Percentiles rank a stretch among this genome's conserved stretches.
Conservation (phyloP, 1,140 invertebrate species). For the Zaprionus inermis region DNA sequence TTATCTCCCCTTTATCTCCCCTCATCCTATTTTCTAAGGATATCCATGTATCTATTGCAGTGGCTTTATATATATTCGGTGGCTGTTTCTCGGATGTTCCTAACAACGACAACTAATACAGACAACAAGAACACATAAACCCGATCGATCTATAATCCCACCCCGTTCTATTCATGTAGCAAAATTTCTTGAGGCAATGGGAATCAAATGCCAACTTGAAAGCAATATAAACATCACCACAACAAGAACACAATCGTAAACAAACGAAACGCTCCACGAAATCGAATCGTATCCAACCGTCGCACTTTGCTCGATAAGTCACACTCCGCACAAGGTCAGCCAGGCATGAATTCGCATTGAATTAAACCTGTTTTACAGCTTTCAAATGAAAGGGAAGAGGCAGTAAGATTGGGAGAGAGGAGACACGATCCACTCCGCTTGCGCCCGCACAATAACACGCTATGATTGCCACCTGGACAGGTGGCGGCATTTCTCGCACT, state of each 20-base stretch:
- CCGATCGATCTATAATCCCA: constrained; percentile 1
- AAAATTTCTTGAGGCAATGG: constrained; percentile 79
- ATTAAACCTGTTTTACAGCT: constrained; percentile 67
- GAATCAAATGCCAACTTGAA: constrained; percentile 82
- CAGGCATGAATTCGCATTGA: constrained; percentile 45
- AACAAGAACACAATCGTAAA: constrained; percentile 48
- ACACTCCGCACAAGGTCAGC: constrained; percentile 49
- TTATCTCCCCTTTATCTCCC: constrained; percentile 9
- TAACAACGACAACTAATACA: constrained; percentile 3
- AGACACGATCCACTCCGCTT: constrained; percentile 4
- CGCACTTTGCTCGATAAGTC: constrained; percentile 19
- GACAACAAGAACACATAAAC: constrained; percentile 13
- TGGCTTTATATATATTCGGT: not conserved
- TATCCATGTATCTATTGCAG: constrained; percentile 43
- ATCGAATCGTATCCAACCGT: constrained; percentile 10
- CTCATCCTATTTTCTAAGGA: constrained; percentile 26
- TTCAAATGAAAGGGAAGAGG: constrained; percentile 8
- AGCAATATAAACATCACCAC: constrained; percentile 70
- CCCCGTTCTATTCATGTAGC: constrained; percentile 57
- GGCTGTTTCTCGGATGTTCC: constrained; percentile 16
- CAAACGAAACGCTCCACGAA: constrained; percentile 25
- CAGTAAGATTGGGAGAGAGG: not conserved
- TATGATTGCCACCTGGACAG: constrained; percentile 4
- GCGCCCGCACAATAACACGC: not conserved
- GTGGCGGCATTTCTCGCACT: not conserved